Percentiles rank a stretch among this genome's conserved stretches.
phyloP scores from a whole-genome alignment of 2,888 invertebrate species.

The Scaeva pyrastri region DNA sequence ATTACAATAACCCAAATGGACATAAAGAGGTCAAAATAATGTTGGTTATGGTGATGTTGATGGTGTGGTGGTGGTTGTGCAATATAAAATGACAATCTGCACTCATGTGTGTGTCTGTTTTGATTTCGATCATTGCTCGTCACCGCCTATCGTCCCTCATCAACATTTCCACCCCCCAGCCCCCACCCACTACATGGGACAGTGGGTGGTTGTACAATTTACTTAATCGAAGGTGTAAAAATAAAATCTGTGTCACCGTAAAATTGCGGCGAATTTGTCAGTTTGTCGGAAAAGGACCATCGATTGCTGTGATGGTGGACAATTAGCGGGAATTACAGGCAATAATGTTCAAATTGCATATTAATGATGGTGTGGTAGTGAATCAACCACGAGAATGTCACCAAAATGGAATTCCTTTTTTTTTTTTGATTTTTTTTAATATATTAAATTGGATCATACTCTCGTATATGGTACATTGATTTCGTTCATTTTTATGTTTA shows the following conservation, averaged over 20 bases:
- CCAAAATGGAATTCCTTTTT: not conserved
- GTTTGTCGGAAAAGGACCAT: slow-evolving; percentile 57
- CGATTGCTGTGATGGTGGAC: slow-evolving; percentile 60
- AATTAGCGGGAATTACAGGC: slow-evolving; percentile 62
- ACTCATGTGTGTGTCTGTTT: not conserved
- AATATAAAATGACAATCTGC: slow-evolving; percentile 10
- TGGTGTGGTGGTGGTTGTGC: not conserved
- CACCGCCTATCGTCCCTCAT: not conserved
- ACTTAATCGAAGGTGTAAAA: slow-evolving; percentile 30
- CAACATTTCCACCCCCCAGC: not conserved
- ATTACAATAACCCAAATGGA: not conserved
- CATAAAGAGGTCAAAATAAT: slow-evolving; percentile 19
- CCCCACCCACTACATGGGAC: not conserved
- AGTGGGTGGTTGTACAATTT: not conserved
- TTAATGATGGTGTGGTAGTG: slow-evolving; percentile 55
- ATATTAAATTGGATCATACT: no score
- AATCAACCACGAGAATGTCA: not conserved
- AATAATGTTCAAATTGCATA: slow-evolving; percentile 62
- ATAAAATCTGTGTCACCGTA: slow-evolving; percentile 25
- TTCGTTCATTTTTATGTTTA: no score
- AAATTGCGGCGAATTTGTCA: slow-evolving; percentile 61
- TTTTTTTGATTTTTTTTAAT: no score
- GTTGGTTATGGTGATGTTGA: no score
- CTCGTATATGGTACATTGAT: not conserved
- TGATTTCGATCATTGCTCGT: slow-evolving; percentile 16